phyloP scores from a whole-genome alignment of 2,797 vertebrate genomes.

The Hafferia zeledoni region DNA sequence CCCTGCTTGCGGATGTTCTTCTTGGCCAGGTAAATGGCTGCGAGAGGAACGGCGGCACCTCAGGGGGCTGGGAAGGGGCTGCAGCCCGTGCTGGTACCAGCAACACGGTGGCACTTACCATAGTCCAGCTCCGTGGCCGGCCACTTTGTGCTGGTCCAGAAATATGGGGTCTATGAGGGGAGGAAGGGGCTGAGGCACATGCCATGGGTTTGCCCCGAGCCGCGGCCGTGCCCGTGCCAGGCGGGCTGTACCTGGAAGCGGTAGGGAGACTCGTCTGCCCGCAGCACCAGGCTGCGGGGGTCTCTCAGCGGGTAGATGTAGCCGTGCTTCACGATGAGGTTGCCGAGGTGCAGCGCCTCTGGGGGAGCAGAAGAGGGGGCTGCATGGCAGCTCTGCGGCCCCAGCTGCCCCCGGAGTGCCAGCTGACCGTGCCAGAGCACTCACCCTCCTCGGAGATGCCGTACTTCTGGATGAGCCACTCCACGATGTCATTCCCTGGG shows the following conservation, averaged over 20 bases:
- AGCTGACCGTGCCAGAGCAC: background rate
- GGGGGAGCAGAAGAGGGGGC: background rate
- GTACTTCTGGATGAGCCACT: conserved; percentile 89
- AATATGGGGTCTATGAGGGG: conserved; percentile 87
- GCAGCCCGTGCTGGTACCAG: fast-evolving
- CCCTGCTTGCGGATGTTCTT: conserved; percentile 94
- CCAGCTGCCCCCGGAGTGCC: fast-evolving
- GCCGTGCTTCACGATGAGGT: conserved; percentile 85
- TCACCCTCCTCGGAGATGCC: conserved; percentile 88
- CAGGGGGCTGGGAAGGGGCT: background rate
- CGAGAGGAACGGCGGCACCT: background rate
- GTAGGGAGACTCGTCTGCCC: conserved; percentile 86
- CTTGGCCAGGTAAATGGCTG: conserved; percentile 94
- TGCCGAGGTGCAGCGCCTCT: conserved; percentile 89
- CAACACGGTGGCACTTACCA: conserved; percentile 72
- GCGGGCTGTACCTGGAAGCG: conserved; percentile 86
- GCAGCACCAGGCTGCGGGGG: conserved; percentile 80
- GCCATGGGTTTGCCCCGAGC: fast-evolving
- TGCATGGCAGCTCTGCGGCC: background rate
- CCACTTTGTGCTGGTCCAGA: conserved; percentile 92
- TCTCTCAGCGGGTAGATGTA: conserved; percentile 91
- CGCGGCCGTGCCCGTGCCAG: fast-evolving
- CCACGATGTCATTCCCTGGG: conserved; percentile 85
- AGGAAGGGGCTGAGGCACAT: background rate
- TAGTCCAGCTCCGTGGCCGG: conserved; percentile 91